Base-by-base conservation (phyloP, 2,113 vertebrate species). In the Falco punctatus region DNA sequence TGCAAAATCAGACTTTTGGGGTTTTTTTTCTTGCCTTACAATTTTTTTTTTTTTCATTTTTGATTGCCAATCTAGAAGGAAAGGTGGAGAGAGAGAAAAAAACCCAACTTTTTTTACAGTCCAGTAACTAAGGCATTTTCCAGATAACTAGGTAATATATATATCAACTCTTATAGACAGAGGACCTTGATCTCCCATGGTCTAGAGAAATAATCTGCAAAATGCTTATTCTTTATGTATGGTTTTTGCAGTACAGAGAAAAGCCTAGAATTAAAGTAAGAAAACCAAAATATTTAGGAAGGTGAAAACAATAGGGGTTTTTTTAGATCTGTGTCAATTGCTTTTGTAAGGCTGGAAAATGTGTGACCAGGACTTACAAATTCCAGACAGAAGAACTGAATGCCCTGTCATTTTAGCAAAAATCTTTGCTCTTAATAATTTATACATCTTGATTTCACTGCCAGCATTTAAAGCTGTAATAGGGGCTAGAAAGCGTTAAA, bases 391-490 rank as follows among this genome's bases (percentile, higher is more conserved):
- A 88, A 28, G 33, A 33, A 77, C 40, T 61, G 72, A 88, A 75
- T 54, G 16, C 6, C 13, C 10, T 61, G 21, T 61, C 32, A 74
- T 71, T 77, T 92, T 81, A 81, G 8, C 20, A 95, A 80, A 94
- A 94, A 94, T 57, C 33, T 89, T 83, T 85, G 14, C 6, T 85
- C 8, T 94, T 92, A 91, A 72, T 72, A 86, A 95, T 88, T 92
- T 10, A 83, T 84, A 17, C 19, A 44, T 42, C 51, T 91, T 91
- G 49, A 74, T 70, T 77, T 78, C 7, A 1, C 24, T 69, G 49
- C 5, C 15, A 81, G 18, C n/a, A 65, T 77, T 55, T 80, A 72
- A 83, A 90, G 18, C 46, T 80, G 55, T 88, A 94, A 62, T 13
- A 80, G 23, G 64, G 11, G 11, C 5, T 82, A 49, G 20, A 58